Evolutionary conservation across 2,888 invertebrate genomes (phyloP).

Genomic region (Conus canariensis): DNA sequence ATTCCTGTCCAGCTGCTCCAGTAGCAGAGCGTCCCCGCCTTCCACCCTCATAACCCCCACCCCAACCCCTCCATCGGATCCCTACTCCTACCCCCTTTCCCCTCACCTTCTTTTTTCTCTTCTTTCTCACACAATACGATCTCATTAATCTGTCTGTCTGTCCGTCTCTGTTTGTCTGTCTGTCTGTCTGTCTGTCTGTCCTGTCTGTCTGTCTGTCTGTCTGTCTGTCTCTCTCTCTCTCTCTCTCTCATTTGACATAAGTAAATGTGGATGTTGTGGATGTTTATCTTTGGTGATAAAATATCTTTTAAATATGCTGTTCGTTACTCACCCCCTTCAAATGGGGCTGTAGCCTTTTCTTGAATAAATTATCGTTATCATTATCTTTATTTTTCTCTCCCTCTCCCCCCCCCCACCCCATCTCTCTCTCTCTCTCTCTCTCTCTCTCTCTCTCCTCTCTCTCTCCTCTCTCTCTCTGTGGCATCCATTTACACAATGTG

Average conservation of each 20-base stretch:
- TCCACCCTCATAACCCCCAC: too few species aligned
- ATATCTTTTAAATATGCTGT: background rate
- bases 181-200: background rate
- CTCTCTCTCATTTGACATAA: background rate
- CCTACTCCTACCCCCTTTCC: background rate
- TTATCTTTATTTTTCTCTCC: too few species aligned
- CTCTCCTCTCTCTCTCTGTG: constrained; percentile 13
- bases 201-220: background rate
- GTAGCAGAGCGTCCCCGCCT: too few species aligned
- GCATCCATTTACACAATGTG: background rate
- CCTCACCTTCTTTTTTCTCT: background rate
- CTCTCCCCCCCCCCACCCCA: too few species aligned
- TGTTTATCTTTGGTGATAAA: background rate
- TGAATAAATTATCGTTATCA: too few species aligned
- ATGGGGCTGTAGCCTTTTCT: too few species aligned
- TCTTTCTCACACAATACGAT: background rate
- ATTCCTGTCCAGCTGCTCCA: too few species aligned
- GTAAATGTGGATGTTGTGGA: background rate
- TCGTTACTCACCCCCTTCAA: too few species aligned
- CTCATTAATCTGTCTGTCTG: too few species aligned
- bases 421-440: background rate
- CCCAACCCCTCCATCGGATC: background rate
- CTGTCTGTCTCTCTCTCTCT: background rate
- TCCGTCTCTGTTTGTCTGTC: background rate
- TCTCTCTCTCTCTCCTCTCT: constrained; percentile 9